Evolutionary conservation across 2,888 invertebrate species (phyloP), one percentile per base, ranked within the genome.

Genomic region (Synanthedon vespiformis): DNA sequence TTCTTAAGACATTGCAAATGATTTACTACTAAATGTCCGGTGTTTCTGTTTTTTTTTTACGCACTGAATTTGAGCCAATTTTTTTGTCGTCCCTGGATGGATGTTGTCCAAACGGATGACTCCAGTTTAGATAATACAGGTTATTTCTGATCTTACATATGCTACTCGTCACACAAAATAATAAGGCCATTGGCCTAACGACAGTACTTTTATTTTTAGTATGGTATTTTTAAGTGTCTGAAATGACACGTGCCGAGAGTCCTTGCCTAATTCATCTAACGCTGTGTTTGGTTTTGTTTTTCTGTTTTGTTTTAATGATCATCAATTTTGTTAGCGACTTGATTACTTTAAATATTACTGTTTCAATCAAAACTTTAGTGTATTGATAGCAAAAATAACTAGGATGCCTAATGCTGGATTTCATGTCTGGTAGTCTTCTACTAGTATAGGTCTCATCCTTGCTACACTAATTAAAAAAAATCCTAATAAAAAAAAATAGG

Each of bases 131-230:
- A 85, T 85, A 85, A 81, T 77, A 82, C 77, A 62, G 72, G 72
- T 75, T 84, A 84, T 84, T 86, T 83, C 70, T 64, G 83, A 71
- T 77, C 73, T 77, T 80, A 81, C 85, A 80, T 83, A 81, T 83
- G 86, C 77, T 73, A 76, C 75, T 76, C 81, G 81, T 85, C 86
- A 82, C 79, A 77, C 75, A 70, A 77, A 79, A 83, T 85, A 83
- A 84, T 85, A 84, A 82, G 85, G 86, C 80, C 86, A 77, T 82
- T 85, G 86, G 82, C 86, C 86, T 84, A 84, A 85, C 84, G 86
- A 85, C 85, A 83, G 81, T 55, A 62, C 53, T 55, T 62, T 68
- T 84, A 84, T 83, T 54, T 57, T 55, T 55, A 57, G 56, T 4
- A 44, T 53, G 72, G 62, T 67, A 71, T 74, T 74, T 75, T 76